Conservation (phyloP, 2,113 vertebrate genomes). For the Gobiocypris rarus region DNA sequence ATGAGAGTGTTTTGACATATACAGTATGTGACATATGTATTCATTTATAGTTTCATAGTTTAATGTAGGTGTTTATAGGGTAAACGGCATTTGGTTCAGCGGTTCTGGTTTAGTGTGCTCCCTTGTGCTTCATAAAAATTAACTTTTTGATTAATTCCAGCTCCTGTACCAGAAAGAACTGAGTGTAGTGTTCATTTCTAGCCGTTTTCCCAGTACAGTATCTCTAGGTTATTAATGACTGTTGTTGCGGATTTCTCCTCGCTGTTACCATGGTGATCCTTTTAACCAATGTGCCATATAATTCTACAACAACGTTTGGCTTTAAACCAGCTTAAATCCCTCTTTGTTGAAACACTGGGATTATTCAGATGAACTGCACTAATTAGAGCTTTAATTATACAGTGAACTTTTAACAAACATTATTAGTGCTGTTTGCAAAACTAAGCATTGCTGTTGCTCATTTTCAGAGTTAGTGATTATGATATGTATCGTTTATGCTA, state of each 20-base stretch:
- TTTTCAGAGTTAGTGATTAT: background rate
- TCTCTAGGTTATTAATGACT: conserved; percentile 34
- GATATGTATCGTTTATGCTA: background rate
- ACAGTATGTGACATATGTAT: background rate
- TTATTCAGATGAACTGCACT: conserved; percentile 17
- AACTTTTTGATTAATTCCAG: background rate
- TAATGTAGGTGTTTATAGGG: background rate
- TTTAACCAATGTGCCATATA: background rate
- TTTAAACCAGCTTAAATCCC: conserved; percentile 5
- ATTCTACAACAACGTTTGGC: background rate
- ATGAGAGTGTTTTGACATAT: background rate
- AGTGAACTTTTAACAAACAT: background rate
- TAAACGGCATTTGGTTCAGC: background rate
- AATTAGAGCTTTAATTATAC: conserved; percentile 24
- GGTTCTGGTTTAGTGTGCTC: background rate
- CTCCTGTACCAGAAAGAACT: background rate
- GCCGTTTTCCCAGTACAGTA: conserved; percentile 2
- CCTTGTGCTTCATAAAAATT: background rate
- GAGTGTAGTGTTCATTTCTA: background rate
- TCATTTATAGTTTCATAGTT: background rate
- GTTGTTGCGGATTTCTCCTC: conserved; percentile 6
- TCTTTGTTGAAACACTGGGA: conserved; percentile 19
- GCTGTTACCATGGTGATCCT: conserved; percentile 33
- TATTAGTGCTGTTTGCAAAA: background rate
- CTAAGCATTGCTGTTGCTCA: background rate